Conservation (phyloP, 2,113 vertebrate species). For the Tauraco erythrolophus region DNA sequence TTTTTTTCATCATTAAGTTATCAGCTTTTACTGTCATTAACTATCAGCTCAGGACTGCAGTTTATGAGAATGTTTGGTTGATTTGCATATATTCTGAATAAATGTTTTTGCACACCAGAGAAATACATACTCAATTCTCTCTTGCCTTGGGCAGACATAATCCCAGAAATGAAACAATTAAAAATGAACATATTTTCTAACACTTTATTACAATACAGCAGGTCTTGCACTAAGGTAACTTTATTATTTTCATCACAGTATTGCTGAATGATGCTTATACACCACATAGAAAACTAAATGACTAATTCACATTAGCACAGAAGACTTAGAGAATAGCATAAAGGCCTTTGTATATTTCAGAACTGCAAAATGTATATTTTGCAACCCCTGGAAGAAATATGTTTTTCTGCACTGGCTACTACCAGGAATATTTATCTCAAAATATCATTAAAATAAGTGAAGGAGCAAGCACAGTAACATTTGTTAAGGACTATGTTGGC, state of each 20-base stretch:
- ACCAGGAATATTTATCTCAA: not conserved
- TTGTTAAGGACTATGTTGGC: not conserved
- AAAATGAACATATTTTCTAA: conserved; percentile 44
- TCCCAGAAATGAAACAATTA: conserved; percentile 42
- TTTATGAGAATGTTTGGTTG: conserved; percentile 9
- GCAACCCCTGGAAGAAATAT: not conserved
- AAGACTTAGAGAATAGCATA: not conserved
- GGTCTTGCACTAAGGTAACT: not conserved
- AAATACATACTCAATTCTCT: conserved; percentile 27
- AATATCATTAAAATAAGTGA: not conserved
- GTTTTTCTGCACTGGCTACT: not conserved
- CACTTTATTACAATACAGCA: conserved; percentile 34
- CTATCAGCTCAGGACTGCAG: not conserved
- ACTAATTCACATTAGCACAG: not conserved
- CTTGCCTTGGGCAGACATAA: conserved; percentile 25
- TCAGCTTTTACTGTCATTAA: conserved; percentile 32
- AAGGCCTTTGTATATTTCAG: not conserved
- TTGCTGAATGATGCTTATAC: not conserved
- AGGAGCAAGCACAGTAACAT: not conserved
- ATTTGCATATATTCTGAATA: conserved; percentile 45
- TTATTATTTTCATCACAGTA: not conserved
- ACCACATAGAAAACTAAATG: not conserved
- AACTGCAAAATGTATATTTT: not conserved
- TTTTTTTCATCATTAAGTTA: conserved; percentile 23
- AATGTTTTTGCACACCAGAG: conserved; percentile 29